phyloP scores from a whole-genome alignment of 1,140 invertebrate species.

The Leptinotarsa lineolata region DNA sequence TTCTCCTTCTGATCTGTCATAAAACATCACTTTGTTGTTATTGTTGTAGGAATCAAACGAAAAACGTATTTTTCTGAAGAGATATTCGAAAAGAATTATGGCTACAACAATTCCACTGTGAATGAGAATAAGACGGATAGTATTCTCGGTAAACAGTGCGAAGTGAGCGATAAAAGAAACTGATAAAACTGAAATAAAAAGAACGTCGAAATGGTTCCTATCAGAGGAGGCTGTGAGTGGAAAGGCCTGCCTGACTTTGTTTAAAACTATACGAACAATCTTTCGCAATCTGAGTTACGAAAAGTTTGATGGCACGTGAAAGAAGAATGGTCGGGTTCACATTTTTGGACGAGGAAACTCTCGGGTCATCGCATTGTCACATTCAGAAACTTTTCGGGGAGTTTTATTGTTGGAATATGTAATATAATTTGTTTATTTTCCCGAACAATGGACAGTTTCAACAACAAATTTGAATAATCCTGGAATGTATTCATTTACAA shows the following conservation, averaged over 20 bases:
- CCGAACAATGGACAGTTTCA: constrained; percentile 2
- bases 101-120: constrained; percentile 34
- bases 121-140: constrained; percentile 38
- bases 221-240: constrained; percentile 23
- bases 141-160: constrained; percentile 34
- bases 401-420: constrained; percentile 39
- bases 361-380: constrained; percentile 40
- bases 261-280: constrained; percentile 48
- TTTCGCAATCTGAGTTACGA: constrained; percentile 46
- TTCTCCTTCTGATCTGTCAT: no score
- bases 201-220: constrained; percentile 34
- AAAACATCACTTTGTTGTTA: no score
- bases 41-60: no score
- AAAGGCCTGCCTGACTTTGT: constrained; percentile 34
- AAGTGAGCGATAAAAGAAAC: constrained; percentile 41
- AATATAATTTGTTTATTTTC: constrained; percentile 14
- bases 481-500: background rate
- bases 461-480: background rate
- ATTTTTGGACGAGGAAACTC: constrained; percentile 39
- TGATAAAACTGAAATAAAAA: constrained; percentile 45
- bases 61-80: background rate
- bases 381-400: constrained; percentile 33
- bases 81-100: constrained; percentile 38
- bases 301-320: constrained; percentile 47
- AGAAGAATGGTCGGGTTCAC: constrained; percentile 40